Evolutionary conservation across 1,140 invertebrate species (phyloP).

Genomic region (Eufriesea mexicana): DNA sequence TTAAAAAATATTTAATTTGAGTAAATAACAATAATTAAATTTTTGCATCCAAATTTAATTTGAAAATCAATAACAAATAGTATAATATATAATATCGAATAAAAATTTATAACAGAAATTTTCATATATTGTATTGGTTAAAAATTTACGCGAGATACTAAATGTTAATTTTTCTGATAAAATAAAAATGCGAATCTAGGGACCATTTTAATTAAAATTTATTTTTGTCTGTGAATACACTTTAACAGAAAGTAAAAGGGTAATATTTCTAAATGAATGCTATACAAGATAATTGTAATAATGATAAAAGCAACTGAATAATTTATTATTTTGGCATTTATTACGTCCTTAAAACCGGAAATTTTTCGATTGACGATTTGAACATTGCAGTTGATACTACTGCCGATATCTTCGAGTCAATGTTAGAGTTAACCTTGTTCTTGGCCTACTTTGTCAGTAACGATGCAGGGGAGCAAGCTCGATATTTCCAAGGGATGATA

Average conservation of each 20-base stretch:
- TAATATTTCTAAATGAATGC: no score
- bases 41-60: neutral
- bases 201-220: conserved; percentile 12
- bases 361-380: conserved; percentile 5
- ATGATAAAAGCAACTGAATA: neutral
- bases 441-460: conserved; percentile 56
- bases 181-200: neutral
- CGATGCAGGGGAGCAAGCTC: conserved; percentile 45
- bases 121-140: neutral
- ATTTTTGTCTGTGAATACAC: neutral
- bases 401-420: conserved; percentile 41
- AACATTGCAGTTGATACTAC: conserved; percentile 29
- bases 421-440: conserved; percentile 52
- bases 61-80: neutral
- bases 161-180: neutral
- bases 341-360: no score
- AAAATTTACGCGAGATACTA: neutral
- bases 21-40: neutral
- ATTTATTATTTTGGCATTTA: no score
- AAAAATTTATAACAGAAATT: neutral
- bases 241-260: neutral
- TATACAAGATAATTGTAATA: neutral
- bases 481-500: conserved; percentile 52
- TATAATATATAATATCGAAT: neutral
- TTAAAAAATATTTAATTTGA: neutral